These are phyloP conservation scores for Cordilura impudica DNA, from an alignment of 2,888 invertebrate species.

Conservation along the genomic window DNA sequence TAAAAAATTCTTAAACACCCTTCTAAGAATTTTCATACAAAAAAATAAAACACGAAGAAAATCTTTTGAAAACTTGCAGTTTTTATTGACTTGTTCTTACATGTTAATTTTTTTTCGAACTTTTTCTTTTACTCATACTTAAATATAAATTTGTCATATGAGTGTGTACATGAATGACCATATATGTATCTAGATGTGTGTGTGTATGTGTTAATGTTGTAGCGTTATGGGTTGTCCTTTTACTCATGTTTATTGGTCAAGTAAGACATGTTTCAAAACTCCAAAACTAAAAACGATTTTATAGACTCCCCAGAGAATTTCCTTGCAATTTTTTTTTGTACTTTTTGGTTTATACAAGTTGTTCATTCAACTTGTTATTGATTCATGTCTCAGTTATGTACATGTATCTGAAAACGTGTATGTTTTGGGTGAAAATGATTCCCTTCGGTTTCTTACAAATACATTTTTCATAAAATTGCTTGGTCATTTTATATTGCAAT, in stretches of 20 bases:
- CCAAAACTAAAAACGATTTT: constrained; percentile 36
- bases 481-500: constrained; percentile 63
- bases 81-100: constrained; percentile 63
- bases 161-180: constrained; percentile 1
- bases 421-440: constrained; percentile 13
- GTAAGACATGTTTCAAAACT: constrained; percentile 42
- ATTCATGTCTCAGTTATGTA: constrained; percentile 57
- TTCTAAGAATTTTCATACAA: constrained; percentile 12
- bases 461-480: constrained; percentile 65
- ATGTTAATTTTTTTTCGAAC: constrained; percentile 47
- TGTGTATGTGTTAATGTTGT: neutral
- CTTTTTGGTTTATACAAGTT: neutral
- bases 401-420: constrained; percentile 37
- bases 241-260: constrained; percentile 57
- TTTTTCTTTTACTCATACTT: constrained; percentile 32
- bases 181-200: neutral
- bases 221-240: constrained; percentile 15
- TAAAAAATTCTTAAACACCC: constrained; percentile 53
- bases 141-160: constrained; percentile 51
- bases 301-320: constrained; percentile 54
- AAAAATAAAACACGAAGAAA: constrained; percentile 28
- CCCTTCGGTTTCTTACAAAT: constrained; percentile 47
- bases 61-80: constrained; percentile 28
- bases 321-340: constrained; percentile 12
- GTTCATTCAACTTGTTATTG: constrained; percentile 57